These are phyloP conservation scores for Eidolon helvum DNA, from an alignment of 2,113 vertebrate genomes.

Conservation along the genomic window DNA sequence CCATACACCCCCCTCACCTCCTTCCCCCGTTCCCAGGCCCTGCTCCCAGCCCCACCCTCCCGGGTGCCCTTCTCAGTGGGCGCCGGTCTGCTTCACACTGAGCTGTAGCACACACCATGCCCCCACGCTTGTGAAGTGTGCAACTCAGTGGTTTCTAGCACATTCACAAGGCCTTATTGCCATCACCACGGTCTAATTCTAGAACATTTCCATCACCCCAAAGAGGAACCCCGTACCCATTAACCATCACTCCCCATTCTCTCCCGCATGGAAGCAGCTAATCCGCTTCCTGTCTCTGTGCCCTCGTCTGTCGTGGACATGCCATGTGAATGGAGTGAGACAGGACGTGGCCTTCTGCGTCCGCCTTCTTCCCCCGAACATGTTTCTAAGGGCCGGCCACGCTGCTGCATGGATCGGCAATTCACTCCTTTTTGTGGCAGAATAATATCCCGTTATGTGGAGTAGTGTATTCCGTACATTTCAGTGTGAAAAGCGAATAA, in stretches of 20 bases:
- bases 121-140: background rate
- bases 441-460: background rate
- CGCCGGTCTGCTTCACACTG: too few species aligned
- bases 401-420: background rate
- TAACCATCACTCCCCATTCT: too few species aligned
- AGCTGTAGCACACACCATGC: background rate
- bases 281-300: background rate
- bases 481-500: background rate
- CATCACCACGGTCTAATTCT: background rate
- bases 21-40: too few species aligned
- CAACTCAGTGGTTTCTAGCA: fast-evolving
- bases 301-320: too few species aligned
- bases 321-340: too few species aligned
- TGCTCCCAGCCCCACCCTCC: too few species aligned
- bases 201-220: background rate
- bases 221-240: fast-evolving
- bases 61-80: too few species aligned
- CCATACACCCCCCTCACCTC: too few species aligned
- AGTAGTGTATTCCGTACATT: background rate
- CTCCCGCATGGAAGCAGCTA: background rate
- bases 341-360: background rate
- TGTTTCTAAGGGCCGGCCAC: background rate
- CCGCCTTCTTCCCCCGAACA: background rate
- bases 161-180: background rate
- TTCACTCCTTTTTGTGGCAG: background rate